Conservation (phyloP, 2,888 invertebrate species). For the Chrysina gloriosa region DNA sequence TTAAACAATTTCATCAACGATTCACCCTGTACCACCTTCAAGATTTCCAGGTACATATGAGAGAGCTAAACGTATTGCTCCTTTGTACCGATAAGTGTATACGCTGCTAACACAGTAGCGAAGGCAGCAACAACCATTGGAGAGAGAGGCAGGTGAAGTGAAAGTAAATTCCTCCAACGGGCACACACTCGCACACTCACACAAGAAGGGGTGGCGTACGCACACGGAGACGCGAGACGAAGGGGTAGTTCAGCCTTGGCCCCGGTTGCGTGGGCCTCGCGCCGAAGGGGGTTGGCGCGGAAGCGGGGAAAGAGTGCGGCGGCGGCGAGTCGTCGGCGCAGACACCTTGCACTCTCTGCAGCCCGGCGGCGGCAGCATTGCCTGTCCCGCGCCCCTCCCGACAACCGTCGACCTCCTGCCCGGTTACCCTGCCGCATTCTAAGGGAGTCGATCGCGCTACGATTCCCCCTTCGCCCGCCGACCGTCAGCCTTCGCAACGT, state of each 20-base stretch:
- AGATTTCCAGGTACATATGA: not conserved
- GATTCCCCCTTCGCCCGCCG: conserved; percentile 24
- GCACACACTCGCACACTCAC: conserved; percentile 3
- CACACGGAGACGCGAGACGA: not conserved
- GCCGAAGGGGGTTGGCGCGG: conserved; percentile 53
- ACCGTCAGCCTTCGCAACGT: not conserved
- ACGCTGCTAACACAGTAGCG: conserved; percentile 27
- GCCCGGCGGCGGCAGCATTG: conserved; percentile 59
- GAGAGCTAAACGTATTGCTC: not conserved
- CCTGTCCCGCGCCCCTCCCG: conserved; percentile 56
- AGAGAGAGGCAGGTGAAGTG: conserved; percentile 50
- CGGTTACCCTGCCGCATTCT: conserved; percentile 38
- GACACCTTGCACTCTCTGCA: conserved; percentile 67
- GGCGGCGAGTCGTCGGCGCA: conserved; percentile 66
- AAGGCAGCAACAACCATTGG: conserved; percentile 40
- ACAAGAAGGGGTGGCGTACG: conserved; percentile 6
- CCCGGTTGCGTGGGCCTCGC: conserved; percentile 49
- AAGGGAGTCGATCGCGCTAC: conserved; percentile 42
- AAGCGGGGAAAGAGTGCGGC: conserved; percentile 61
- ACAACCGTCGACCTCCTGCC: conserved; percentile 50
- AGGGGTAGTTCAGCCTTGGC: conserved; percentile 51
- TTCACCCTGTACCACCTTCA: conserved; percentile 9
- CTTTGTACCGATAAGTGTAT: conserved; percentile 25
- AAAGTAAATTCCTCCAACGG: conserved; percentile 40
- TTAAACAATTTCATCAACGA: conserved; percentile 10